These are phyloP conservation scores for Apamea crenata DNA, from an alignment of 2,888 invertebrate species.

Conservation along the genomic window DNA sequence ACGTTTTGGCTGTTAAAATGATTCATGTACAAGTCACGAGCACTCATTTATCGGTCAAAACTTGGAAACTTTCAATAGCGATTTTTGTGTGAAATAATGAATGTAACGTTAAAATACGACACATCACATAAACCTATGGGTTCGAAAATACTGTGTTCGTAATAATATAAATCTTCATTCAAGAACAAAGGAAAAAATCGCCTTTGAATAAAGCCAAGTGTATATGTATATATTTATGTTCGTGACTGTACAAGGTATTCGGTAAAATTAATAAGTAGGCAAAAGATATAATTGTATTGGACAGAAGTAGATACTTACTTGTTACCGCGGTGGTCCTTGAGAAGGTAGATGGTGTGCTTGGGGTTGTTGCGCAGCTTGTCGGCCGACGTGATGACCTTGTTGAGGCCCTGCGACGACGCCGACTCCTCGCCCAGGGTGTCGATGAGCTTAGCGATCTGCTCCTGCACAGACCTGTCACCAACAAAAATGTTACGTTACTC, in stretches of 20 bases:
- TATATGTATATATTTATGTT: too few relatives aligned
- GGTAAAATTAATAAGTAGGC: not conserved
- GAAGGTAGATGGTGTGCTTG: constrained; percentile 87
- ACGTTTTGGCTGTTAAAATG: not conserved
- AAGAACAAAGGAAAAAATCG: too few relatives aligned
- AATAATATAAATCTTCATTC: too few relatives aligned
- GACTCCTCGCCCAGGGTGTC: constrained; percentile 94
- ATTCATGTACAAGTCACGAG: too few relatives aligned
- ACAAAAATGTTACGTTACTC: not conserved
- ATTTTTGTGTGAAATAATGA: too few relatives aligned
- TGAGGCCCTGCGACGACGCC: constrained; percentile 93
- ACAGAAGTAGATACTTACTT: constrained; percentile 71
- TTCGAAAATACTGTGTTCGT: too few relatives aligned
- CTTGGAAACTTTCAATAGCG: too few relatives aligned
- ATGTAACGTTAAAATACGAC: too few relatives aligned
- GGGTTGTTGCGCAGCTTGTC: constrained; percentile 89
- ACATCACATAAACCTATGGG: too few relatives aligned
- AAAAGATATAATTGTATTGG: not conserved
- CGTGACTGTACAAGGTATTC: not conserved
- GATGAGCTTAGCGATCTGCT: constrained; percentile 89
- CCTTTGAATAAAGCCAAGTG: too few relatives aligned
- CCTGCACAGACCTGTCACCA: constrained; percentile 74
- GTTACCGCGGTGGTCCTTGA: constrained; percentile 76
- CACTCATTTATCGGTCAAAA: too few relatives aligned
- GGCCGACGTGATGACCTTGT: constrained; percentile 93